These are phyloP conservation scores for Rhinichthys klamathensis DNA, from an alignment of 2,113 vertebrate genomes.

Conservation along the genomic window DNA sequence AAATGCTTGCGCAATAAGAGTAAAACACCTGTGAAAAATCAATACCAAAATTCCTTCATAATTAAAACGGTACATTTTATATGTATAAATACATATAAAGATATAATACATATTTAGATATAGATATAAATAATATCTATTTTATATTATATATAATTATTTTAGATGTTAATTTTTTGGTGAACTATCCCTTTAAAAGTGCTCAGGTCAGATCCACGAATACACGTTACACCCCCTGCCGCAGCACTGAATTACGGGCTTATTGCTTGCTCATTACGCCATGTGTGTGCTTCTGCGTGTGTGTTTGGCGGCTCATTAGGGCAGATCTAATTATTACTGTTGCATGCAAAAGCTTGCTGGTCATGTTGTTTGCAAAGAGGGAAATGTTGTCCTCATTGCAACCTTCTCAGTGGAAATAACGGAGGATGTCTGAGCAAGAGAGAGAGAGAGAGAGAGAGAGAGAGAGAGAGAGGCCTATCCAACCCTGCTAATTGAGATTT, in stretches of 20 bases:
- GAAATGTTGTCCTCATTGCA: constrained; percentile 46
- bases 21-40: too few species aligned
- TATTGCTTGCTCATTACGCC: constrained; percentile 69
- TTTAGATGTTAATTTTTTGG: not conserved
- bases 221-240: constrained; percentile 58
- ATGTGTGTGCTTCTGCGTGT: constrained; percentile 47
- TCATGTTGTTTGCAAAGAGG: constrained; percentile 57
- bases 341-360: constrained; percentile 79
- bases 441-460: constrained; percentile 16
- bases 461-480: constrained; percentile 2
- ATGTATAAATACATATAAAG: too few species aligned
- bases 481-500: constrained; percentile 57
- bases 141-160: not conserved
- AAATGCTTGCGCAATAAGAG: too few species aligned
- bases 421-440: not conserved
- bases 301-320: constrained; percentile 71
- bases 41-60: not conserved
- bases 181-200: not conserved
- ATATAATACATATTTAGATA: too few species aligned
- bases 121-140: too few species aligned
- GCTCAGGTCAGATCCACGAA: constrained; percentile 4
- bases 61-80: not conserved
- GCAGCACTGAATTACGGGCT: constrained; percentile 73
- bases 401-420: constrained; percentile 41
- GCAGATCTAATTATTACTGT: constrained; percentile 80